Evolutionary conservation across 2,797 vertebrate species (phyloP).

Genomic region (Rhabdomys pumilio): DNA sequence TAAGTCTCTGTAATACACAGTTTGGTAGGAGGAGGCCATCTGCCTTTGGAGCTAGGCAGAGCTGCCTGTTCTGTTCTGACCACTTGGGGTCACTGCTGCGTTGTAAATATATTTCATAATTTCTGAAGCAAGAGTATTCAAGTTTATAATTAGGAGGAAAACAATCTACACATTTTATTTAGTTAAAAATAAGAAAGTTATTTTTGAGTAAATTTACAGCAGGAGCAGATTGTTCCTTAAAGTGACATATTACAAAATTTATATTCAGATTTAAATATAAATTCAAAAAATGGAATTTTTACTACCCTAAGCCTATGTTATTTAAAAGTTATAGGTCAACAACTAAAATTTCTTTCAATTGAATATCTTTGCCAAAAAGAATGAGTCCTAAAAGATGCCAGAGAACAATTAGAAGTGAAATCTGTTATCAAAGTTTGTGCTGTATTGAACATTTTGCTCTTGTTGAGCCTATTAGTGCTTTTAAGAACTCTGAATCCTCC

Average conservation of each 20-base stretch:
- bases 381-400: background rate
- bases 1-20: background rate
- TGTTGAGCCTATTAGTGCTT: background rate
- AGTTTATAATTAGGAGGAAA: constrained; percentile 24
- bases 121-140: background rate
- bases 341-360: background rate
- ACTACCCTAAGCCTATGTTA: background rate
- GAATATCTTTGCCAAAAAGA: constrained; percentile 43
- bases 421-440: background rate
- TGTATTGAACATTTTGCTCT: background rate
- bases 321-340: background rate
- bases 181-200: background rate
- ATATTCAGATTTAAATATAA: background rate
- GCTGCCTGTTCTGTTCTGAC: background rate
- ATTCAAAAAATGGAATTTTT: background rate
- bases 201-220: background rate
- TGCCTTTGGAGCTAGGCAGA: background rate
- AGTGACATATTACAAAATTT: background rate
- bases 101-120: background rate
- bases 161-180: background rate
- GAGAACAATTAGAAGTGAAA: background rate
- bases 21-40: background rate
- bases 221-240: background rate
- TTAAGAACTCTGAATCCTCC: background rate
- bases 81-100: constrained; percentile 79